phyloP scores from a whole-genome alignment of 2,797 vertebrate genomes.

The Siniperca obscura region DNA sequence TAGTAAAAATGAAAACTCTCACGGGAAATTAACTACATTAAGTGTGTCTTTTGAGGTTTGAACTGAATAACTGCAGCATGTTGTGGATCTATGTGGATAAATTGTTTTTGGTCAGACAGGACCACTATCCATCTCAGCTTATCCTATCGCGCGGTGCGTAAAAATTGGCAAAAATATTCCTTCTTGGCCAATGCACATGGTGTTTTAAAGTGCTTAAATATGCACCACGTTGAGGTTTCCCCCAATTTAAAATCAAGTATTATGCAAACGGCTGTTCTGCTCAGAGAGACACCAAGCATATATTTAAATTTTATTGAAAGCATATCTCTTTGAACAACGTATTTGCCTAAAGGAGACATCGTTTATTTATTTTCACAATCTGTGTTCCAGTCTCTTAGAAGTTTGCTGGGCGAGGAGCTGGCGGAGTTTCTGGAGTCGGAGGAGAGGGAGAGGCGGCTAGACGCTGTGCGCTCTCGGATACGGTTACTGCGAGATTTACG shows the following conservation, averaged over 20 bases:
- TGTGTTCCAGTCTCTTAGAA: slow-evolving; percentile 83
- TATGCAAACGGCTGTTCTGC: slow-evolving; percentile 17
- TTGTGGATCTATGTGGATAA: neutral
- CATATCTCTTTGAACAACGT: slow-evolving; percentile 14
- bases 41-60: neutral
- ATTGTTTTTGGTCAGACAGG: neutral
- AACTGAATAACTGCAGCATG: neutral
- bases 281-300: slow-evolving; percentile 22
- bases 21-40: neutral
- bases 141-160: neutral
- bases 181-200: neutral
- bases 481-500: slow-evolving; percentile 88
- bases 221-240: slow-evolving; percentile 9
- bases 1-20: neutral
- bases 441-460: slow-evolving; percentile 82
- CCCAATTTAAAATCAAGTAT: slow-evolving; percentile 2
- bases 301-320: slow-evolving; percentile 13
- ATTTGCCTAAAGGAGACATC: neutral
- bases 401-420: slow-evolving; percentile 87
- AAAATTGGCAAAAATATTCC: neutral
- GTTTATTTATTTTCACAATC: slow-evolving; percentile 51
- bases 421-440: slow-evolving; percentile 86
- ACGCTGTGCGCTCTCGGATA: slow-evolving; percentile 84
- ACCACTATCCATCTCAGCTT: neutral
- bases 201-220: slow-evolving; percentile 18